Evolutionary conservation across 2,888 invertebrate genomes (phyloP), one percentile per base, ranked within the genome.

Genomic region (Prosopocoilus inquinatus): DNA sequence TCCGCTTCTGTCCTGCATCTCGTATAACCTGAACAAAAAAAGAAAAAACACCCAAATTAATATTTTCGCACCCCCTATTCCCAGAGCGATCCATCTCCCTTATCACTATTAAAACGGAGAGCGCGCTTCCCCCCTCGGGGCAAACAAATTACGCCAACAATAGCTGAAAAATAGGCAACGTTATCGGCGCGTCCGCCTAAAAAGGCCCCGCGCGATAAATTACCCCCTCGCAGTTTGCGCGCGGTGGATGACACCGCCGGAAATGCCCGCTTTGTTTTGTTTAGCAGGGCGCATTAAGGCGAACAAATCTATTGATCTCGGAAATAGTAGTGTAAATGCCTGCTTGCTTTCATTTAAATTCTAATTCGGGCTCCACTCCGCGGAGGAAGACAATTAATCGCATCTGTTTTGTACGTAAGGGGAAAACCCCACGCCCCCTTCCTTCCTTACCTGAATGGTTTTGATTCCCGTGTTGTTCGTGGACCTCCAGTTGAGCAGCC

Each of bases 401-500:
- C 20, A 5, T 28, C 7, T 28, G 20, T 3, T 28, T 7, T 20
- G 20, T 28, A 3, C 5, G 20, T 7, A 16, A 16, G 16, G 16
- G 16, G 16, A 16, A 16, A 16, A 16, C 16, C 20, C 5, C 20
- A 28, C n/a, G n/a, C n/a, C n/a, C n/a, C n/a, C n/a, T n/a, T n/a
- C n/a, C n/a, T n/a, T n/a, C n/a, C n/a, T n/a, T n/a, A n/a, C 77
- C 70, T 87, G 84, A 47, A 88, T 82, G 2, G 87, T 87, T 73
- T 87, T 87, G 53, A 83, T 79, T 2, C 85, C 85, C 44, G 80
- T 79, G 64, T 84, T 80, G 61, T 79, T 79, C 41, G 79, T 75
- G 46, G 80, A 80, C 44, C 86, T 80, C 87, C 87, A 88, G 71
- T 88, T 88, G 50, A 88, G 73, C 12, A 89, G 81, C 89, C 89